Conservation (phyloP, 2,113 vertebrate genomes). For the Pterocles burchelli region DNA sequence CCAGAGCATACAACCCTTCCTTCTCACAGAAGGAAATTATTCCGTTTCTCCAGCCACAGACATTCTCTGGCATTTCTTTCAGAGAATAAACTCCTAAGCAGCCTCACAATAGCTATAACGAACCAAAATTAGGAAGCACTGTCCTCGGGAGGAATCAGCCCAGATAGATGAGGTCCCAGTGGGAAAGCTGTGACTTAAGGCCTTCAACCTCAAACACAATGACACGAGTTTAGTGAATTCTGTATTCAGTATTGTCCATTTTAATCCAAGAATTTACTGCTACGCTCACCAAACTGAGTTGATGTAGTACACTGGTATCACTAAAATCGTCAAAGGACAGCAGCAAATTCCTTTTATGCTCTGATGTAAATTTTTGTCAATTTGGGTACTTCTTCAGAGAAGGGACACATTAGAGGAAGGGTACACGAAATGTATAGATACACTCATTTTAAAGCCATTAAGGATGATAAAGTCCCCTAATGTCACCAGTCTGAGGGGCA, state of each 20-base stretch:
- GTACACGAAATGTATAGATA: background rate
- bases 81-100: background rate
- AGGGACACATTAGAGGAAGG: background rate
- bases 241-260: background rate
- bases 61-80: background rate
- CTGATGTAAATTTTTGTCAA: background rate
- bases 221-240: background rate
- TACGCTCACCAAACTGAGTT: background rate
- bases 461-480: background rate
- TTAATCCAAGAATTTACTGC: background rate
- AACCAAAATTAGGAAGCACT: background rate
- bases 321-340: background rate
- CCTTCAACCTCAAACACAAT: background rate
- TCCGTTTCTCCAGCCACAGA: background rate
- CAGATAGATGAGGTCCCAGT: background rate
- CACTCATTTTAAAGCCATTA: background rate
- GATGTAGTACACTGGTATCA: background rate
- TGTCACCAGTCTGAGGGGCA: fast-evolving
- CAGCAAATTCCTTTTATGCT: background rate
- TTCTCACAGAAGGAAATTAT: background rate
- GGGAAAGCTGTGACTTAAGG: background rate
- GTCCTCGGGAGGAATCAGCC: background rate
- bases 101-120: background rate
- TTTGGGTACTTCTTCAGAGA: background rate
- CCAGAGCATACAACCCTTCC: fast-evolving